These are phyloP conservation scores for Shinisaurus crocodilurus DNA, from an alignment of 2,113 vertebrate genomes.

Conservation along the genomic window DNA sequence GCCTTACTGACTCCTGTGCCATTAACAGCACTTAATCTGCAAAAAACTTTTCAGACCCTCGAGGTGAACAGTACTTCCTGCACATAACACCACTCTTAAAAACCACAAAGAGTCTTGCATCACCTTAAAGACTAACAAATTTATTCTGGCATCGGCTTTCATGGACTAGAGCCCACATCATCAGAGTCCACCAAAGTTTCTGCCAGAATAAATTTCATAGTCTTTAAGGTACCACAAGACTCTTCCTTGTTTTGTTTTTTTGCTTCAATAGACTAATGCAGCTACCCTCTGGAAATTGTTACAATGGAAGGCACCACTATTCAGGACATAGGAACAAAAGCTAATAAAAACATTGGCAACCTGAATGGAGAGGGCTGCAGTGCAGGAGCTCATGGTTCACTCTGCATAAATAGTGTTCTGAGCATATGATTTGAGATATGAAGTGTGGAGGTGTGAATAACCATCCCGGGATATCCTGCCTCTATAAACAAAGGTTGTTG, in stretches of 20 bases:
- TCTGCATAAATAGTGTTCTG: background rate
- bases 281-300: background rate
- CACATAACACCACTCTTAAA: background rate
- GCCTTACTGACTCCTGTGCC: background rate
- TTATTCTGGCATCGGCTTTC: no score
- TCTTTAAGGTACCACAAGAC: no score
- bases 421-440: background rate
- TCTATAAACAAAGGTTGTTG: background rate
- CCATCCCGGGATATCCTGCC: background rate
- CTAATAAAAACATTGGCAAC: background rate
- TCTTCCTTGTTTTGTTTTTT: no score
- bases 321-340: background rate
- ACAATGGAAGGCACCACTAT: background rate
- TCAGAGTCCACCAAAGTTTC: no score
- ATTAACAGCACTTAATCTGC: background rate
- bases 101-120: no score
- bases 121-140: no score
- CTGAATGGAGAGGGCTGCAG: background rate
- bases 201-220: no score
- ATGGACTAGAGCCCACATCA: no score
- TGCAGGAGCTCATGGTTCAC: background rate
- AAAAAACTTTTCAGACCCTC: background rate
- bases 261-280: background rate
- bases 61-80: background rate
- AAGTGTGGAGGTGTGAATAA: background rate